Conservation (phyloP, 1,140 invertebrate genomes). For the Heterodera carotae region DNA sequence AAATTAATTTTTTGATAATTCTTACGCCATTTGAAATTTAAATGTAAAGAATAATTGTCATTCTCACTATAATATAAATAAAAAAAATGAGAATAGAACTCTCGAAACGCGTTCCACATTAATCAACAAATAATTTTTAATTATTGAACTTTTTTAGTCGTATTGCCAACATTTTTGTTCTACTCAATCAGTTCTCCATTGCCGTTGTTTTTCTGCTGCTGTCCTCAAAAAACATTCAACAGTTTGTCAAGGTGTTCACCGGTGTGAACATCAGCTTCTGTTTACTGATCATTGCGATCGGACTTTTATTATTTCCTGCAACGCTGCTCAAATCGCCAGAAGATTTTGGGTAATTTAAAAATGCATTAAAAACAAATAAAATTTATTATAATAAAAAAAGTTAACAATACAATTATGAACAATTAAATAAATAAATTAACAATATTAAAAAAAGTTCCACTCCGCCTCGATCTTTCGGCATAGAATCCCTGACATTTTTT, state of each 20-base stretch:
- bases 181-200: slow-evolving; percentile 75
- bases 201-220: slow-evolving; percentile 76
- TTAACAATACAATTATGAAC: too few species aligned
- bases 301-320: slow-evolving; percentile 71
- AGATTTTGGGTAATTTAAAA: slow-evolving; percentile 74
- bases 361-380: neutral
- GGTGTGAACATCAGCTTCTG: slow-evolving; percentile 71
- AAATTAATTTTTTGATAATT: too few species aligned
- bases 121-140: neutral
- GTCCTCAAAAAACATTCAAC: slow-evolving; percentile 70
- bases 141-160: slow-evolving; percentile 50
- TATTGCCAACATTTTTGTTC: slow-evolving; percentile 69
- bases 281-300: slow-evolving; percentile 73
- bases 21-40: neutral
- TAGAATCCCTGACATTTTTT: too few species aligned
- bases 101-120: too few species aligned
- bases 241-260: slow-evolving; percentile 70
- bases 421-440: too few species aligned
- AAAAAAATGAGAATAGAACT: too few species aligned
- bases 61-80: slow-evolving; percentile 23
- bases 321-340: slow-evolving; percentile 76
- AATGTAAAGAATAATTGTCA: neutral
- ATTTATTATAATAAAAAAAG: slow-evolving; percentile 8
- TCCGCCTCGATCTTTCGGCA: too few species aligned
- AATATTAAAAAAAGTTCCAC: too few species aligned